Percentiles rank a stretch among this genome's conserved stretches.
phyloP scores from a whole-genome alignment of 2,888 invertebrate genomes.

The Hypolimnas misippus region DNA sequence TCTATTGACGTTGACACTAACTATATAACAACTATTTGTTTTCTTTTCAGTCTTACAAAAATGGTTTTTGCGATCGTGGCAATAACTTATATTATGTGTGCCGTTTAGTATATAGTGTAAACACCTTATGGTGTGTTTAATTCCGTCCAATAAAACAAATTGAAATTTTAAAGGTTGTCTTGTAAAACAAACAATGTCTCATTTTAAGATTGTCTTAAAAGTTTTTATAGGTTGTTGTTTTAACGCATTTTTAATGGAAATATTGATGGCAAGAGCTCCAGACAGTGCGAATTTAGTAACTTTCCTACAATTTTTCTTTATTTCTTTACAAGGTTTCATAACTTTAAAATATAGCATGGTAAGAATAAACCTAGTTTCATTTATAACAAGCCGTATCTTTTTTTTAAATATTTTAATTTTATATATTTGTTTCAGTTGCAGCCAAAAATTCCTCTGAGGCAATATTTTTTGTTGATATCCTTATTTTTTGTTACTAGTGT shows the following conservation, averaged over 20 bases:
- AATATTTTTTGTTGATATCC: constrained; percentile 68
- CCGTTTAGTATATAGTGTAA: background rate
- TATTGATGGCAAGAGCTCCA: constrained; percentile 67
- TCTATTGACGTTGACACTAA: too few relatives aligned
- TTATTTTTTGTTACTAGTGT: constrained; percentile 77
- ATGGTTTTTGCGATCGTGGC: constrained; percentile 15
- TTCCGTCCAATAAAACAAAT: background rate
- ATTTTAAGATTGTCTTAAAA: constrained; percentile 55
- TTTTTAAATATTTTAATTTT: background rate
- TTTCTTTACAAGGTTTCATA: constrained; percentile 67
- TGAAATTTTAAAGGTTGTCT: constrained; percentile 1
- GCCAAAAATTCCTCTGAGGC: constrained; percentile 70
- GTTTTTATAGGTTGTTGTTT: constrained; percentile 71
- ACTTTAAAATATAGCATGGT: constrained; percentile 51
- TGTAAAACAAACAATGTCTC: constrained; percentile 54
- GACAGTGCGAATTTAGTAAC: constrained; percentile 72
- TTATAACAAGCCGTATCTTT: background rate
- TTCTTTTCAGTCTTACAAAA: too few relatives aligned
- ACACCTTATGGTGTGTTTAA: background rate
- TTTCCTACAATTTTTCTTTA: constrained; percentile 72
- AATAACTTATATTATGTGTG: background rate
- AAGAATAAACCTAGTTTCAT: constrained; percentile 45
- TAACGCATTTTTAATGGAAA: constrained; percentile 76
- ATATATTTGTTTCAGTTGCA: constrained; percentile 63
- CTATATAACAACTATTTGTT: too few relatives aligned